phyloP scores from a whole-genome alignment of 1,140 invertebrate species.

The Pseudomyrmex concolor region DNA sequence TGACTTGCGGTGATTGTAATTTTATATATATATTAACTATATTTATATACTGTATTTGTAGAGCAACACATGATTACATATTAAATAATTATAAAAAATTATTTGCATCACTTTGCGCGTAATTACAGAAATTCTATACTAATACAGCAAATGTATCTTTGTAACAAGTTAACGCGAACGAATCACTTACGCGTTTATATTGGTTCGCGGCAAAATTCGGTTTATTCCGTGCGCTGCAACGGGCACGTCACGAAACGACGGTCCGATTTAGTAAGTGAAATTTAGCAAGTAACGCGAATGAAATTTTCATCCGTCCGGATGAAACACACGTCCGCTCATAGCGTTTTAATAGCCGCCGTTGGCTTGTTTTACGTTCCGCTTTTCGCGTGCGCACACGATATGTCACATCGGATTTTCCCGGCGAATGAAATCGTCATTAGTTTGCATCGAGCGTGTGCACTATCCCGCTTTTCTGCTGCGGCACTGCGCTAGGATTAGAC shows the following conservation, averaged over 20 bases:
- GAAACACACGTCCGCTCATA: constrained; percentile 47
- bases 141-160: constrained; percentile 34
- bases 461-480: constrained; percentile 22
- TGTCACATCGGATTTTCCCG: constrained; percentile 21
- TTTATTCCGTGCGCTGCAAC: constrained; percentile 21
- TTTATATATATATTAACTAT: no score
- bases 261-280: constrained; percentile 64
- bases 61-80: background rate
- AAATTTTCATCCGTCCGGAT: constrained; percentile 66
- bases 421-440: constrained; percentile 77
- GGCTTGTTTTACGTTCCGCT: constrained; percentile 65
- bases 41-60: background rate
- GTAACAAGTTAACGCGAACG: constrained; percentile 55
- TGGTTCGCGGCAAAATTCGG: constrained; percentile 65
- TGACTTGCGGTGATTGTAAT: constrained; percentile 3
- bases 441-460: constrained; percentile 52
- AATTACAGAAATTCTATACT: constrained; percentile 56
- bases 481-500: constrained; percentile 75
- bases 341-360: constrained; percentile 68
- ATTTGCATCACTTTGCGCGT: constrained; percentile 52
- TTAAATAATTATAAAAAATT: constrained; percentile 42
- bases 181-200: constrained; percentile 43
- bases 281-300: constrained; percentile 67
- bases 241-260: constrained; percentile 49
- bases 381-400: constrained; percentile 44